A percentile compares a stretch with the other conserved stretches of the same genome.
phyloP scores from a whole-genome alignment of 2,113 vertebrate genomes.

The Enhydra lutris region DNA sequence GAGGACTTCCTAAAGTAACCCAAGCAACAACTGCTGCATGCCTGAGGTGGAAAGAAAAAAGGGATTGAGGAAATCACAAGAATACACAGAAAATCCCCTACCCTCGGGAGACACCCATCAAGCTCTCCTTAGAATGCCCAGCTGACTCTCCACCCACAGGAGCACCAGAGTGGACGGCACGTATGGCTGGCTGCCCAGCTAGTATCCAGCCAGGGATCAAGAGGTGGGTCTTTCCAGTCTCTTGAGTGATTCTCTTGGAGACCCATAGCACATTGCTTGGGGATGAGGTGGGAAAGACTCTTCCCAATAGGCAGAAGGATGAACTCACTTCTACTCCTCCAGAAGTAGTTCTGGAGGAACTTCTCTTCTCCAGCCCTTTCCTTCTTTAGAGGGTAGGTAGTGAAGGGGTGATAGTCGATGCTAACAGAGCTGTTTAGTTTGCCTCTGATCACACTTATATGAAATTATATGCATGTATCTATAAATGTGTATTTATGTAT shows the following conservation, averaged over 20 bases:
- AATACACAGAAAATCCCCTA: background rate
- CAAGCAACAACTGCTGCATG: background rate
- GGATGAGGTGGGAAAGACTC: background rate
- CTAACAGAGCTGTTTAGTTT: background rate
- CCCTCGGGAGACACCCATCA: background rate
- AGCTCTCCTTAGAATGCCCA: background rate
- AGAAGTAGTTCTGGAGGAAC: too few species aligned
- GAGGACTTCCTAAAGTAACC: background rate
- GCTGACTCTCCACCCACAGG: background rate
- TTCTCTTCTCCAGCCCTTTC: background rate
- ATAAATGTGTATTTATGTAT: background rate
- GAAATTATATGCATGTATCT: background rate
- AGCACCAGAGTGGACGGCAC: accelerated
- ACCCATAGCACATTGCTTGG: background rate
- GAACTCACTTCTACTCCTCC: background rate
- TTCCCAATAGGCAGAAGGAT: background rate
- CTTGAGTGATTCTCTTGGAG: background rate
- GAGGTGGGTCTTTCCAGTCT: background rate
- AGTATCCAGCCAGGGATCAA: background rate
- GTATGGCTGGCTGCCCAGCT: background rate
- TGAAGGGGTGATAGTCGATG: background rate
- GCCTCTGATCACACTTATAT: background rate
- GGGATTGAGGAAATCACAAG: background rate
- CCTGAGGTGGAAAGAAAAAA: background rate
- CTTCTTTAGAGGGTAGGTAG: background rate